Conservation (phyloP, 2,888 invertebrate species). For the Teinopalpus imperialis region DNA sequence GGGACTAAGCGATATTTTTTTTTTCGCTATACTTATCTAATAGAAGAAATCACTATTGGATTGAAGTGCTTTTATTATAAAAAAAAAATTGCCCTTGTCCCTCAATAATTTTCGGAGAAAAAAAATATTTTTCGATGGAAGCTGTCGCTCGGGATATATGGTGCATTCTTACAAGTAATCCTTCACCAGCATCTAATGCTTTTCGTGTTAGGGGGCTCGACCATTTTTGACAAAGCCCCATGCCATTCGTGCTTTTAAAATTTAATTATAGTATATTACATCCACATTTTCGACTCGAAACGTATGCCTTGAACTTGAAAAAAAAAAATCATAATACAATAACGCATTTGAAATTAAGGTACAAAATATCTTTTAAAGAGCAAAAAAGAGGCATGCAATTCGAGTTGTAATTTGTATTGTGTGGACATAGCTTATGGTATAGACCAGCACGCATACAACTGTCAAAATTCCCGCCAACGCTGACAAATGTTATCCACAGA, state of each 20-base stretch:
- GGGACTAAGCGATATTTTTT: slow-evolving; percentile 16
- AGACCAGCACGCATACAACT: slow-evolving; percentile 1
- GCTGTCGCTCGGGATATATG: slow-evolving; percentile 34
- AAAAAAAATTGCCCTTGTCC: background rate
- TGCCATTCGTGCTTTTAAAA: slow-evolving; percentile 74
- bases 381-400: background rate
- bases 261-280: slow-evolving; percentile 29
- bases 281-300: background rate
- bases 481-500: slow-evolving; percentile 7
- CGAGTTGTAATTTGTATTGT: background rate
- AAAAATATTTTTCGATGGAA: slow-evolving; percentile 3
- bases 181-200: slow-evolving; percentile 68
- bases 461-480: slow-evolving; percentile 20
- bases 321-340: background rate
- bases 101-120: background rate
- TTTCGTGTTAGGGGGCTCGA: slow-evolving; percentile 44
- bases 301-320: background rate
- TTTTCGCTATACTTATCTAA: slow-evolving; percentile 10
- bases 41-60: slow-evolving; percentile 16
- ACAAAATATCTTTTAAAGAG: slow-evolving; percentile 3
- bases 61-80: slow-evolving; percentile 9
- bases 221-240: slow-evolving; percentile 37
- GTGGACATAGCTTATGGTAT: slow-evolving; percentile 15
- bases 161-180: slow-evolving; percentile 46
- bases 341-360: background rate